Percentiles rank a stretch among this genome's conserved stretches.
phyloP scores from a whole-genome alignment of 2,113 vertebrate species.

The Micromys minutus region DNA sequence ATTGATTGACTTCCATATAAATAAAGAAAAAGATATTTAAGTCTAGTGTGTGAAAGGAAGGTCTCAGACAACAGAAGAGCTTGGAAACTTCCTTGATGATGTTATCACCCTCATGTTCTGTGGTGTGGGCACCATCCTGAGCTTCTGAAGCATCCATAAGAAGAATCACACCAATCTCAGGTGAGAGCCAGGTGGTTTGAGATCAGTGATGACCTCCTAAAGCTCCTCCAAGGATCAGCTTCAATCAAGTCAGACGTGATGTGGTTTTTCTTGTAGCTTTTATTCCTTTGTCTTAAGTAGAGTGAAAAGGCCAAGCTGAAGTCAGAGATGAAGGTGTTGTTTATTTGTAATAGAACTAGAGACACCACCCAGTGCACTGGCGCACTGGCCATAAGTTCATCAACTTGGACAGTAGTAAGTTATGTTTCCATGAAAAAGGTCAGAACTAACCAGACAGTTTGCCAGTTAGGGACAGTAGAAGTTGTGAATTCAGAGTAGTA shows the following conservation, averaged over 20 bases:
- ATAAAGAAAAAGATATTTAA: neutral
- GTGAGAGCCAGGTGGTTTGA: neutral
- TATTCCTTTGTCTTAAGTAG: neutral
- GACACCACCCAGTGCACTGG: neutral
- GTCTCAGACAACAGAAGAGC: neutral
- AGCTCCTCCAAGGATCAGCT: neutral
- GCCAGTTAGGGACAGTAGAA: neutral
- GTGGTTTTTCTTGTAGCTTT: neutral
- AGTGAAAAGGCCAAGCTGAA: neutral
- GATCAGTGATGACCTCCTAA: accelerated
- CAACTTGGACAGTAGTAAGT: neutral
- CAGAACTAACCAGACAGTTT: neutral
- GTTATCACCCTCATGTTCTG: neutral
- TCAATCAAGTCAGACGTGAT: neutral
- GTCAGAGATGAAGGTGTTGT: neutral
- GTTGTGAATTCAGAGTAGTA: neutral
- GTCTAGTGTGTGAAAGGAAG: neutral
- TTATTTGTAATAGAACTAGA: neutral
- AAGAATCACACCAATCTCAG: too few relatives aligned
- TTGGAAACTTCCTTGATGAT: neutral
- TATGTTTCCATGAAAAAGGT: neutral
- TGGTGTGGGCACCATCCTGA: accelerated
- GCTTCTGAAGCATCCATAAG: accelerated
- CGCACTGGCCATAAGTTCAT: neutral
- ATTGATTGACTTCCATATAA: neutral